Evolutionary conservation across 2,113 vertebrate species (phyloP), one percentile per base, ranked within the genome.

Genomic region (Callaeas wilsoni): DNA sequence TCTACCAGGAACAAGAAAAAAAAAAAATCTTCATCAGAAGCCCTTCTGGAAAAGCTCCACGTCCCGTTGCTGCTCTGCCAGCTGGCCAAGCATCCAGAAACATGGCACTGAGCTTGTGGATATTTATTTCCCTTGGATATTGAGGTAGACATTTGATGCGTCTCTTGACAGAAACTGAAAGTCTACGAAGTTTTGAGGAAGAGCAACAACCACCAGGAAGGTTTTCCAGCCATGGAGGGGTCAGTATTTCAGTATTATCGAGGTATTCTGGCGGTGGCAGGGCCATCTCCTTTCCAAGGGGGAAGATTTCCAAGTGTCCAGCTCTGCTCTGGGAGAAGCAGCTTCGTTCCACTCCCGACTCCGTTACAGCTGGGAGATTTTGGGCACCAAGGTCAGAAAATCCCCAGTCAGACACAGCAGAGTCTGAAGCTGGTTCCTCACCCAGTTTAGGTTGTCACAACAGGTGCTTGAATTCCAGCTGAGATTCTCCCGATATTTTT

Each of bases 11-110:
- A 80, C 25, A 33, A 65, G 64, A 4, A 21, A 33, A 60, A 70
- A 69, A 80, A 62, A 35, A 20, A 3, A 18, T 39, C 89, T 89
- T 87, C 84, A 73, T 95, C 89, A 88, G 89, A 88, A 94, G 80
- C 68, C 79, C 56, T 95, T 74, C 87, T 96, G 93, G 95, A 96
- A 90, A 77, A 91, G 71, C 85, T 96, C 96, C 94, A 95, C 87
- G 59, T 88, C 92, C 87, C 73, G 0, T 52, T 71, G 60, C 71
- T 78, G 68, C 83, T 67, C 10, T 85, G 94, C 95, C 86, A 95
- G 91, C 91, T 96, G 95, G 89, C 91, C 87, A 57, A 57, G 77
- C 77, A 13, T 35, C 53, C 90, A 41, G 87, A 94, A 93, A 79
- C 90, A 95, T 83, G 91, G 93, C 82, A 91, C 78, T 5, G 9